Base-by-base conservation (phyloP, 2,797 vertebrate genomes). In the Chelon labrosus region DNA sequence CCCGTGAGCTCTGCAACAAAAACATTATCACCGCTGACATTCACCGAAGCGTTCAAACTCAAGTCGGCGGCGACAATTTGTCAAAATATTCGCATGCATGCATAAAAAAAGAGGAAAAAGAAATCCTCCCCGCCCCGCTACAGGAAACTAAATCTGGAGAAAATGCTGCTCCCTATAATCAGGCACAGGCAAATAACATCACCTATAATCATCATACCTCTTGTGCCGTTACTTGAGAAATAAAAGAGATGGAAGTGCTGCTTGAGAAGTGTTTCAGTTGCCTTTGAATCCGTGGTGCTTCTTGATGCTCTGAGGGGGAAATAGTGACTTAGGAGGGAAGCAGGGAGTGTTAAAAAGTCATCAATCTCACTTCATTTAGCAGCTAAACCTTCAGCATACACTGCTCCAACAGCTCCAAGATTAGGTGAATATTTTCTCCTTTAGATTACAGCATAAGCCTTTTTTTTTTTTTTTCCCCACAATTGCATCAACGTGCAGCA, bases 131-230 rank as follows among this genome's bases (percentile, higher is more conserved):
- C 1, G 22, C 22, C 10, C 25, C 5, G 39, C 47, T 63, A 68
- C 65, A 75, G 88, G 75, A 68, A 77, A 78, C 63, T 61, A 54
- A 51, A 81, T 64, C 58, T 61, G 39, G 38, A 81, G 69, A 88
- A 89, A 84, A 49, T 27, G 55, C 42, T 68, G 47, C 35, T 77
- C 44, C 25, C 38, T 63, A 63, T 72, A 83, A 80, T 14, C 39
- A 79, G 35, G 42, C 16, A 8, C 5, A n/a, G 12, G 63, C 50
- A 74, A 68, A 75, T 65, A 71, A 65, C 58, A 70, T 50, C 19
- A 27, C 1, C 59, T 52, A 60, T 67, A 52, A 67, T 60, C 50
- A 50, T 44, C 51, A 75, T 44, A 53, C 10, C 19, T 57, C 25
- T 19, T 49, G 42, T 10, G 27, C 17, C 27, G 38, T 52, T 22